Evolutionary conservation across 2,113 vertebrate genomes (phyloP).

Genomic region (Maccullochella peelii): DNA sequence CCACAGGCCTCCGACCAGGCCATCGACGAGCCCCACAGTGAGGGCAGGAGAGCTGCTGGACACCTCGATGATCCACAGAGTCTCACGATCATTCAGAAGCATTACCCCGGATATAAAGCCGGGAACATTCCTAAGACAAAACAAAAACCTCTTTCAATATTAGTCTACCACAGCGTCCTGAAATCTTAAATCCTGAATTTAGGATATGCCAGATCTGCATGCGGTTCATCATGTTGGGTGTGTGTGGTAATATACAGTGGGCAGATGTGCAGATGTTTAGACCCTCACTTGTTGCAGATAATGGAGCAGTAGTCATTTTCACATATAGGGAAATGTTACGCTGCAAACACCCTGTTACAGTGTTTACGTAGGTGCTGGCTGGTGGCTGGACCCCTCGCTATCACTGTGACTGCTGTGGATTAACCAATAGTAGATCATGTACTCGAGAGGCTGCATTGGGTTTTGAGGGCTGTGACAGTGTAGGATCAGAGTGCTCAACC

Average conservation of each 20-base stretch:
- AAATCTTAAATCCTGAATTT: constrained; percentile 6
- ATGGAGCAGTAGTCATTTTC: not conserved
- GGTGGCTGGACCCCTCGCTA: not conserved
- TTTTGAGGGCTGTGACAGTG: constrained; percentile 25
- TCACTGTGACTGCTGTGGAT: constrained; percentile 18
- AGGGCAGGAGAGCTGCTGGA: constrained; percentile 24
- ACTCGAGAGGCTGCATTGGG: not conserved
- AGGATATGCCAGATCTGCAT: constrained; percentile 33
- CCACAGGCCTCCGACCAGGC: constrained; percentile 38
- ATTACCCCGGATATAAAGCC: constrained; percentile 65
- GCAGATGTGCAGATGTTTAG: not conserved
- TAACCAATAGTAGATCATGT: constrained; percentile 1
- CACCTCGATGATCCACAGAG: constrained; percentile 40
- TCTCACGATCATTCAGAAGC: constrained; percentile 68
- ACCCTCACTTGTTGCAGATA: constrained; percentile 13
- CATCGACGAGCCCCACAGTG: not conserved
- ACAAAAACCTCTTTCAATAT: constrained; percentile 21
- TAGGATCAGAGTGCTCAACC: constrained; percentile 42
- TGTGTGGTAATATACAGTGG: constrained; percentile 20
- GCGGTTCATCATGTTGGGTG: constrained; percentile 50
- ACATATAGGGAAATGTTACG: not conserved
- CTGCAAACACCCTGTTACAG: not conserved
- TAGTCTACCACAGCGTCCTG: constrained; percentile 7
- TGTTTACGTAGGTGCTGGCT: not conserved
- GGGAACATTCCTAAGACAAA: constrained; percentile 72